These are phyloP conservation scores for Orthonychiurus folsomi DNA, from an alignment of 2,888 invertebrate species.

Conservation along the genomic window DNA sequence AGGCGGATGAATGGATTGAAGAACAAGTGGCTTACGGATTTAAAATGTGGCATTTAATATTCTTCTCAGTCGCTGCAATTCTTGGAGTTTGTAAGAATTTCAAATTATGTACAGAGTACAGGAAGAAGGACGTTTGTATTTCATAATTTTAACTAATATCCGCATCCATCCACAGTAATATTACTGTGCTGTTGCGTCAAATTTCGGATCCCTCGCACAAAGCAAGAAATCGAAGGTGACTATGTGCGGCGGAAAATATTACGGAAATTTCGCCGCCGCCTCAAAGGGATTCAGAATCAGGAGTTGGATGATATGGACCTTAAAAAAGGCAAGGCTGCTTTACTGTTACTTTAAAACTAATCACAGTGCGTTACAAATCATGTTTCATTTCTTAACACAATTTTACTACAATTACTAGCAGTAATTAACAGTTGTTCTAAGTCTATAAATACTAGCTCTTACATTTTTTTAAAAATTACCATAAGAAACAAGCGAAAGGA, in stretches of 20 bases:
- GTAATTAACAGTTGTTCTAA: too few species aligned
- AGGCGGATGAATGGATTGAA: slow-evolving; percentile 59
- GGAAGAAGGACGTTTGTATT: too few species aligned
- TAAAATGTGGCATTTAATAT: slow-evolving; percentile 72
- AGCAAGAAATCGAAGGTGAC: slow-evolving; percentile 91
- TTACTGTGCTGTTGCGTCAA: slow-evolving; percentile 82
- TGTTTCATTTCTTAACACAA: not conserved
- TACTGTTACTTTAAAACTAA: too few species aligned
- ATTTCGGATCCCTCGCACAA: slow-evolving; percentile 84
- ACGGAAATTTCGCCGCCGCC: slow-evolving; percentile 67
- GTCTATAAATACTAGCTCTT: too few species aligned
- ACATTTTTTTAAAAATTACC: too few species aligned
- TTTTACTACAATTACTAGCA: too few species aligned
- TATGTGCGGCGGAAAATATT: slow-evolving; percentile 75
- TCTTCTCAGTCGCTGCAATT: slow-evolving; percentile 55
- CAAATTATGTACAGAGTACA: not conserved
- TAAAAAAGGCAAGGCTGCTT: slow-evolving; percentile 59
- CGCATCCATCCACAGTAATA: slow-evolving; percentile 56
- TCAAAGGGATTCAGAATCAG: slow-evolving; percentile 70
- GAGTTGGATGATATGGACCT: slow-evolving; percentile 77
- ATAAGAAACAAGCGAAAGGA: too few species aligned
- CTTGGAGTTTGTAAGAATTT: slow-evolving; percentile 27
- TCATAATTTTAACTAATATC: too few species aligned
- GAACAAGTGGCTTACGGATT: slow-evolving; percentile 58
- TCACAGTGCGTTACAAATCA: not conserved